A percentile compares a stretch with the other conserved stretches of the same genome.
Conservation (phyloP, 2,113 vertebrate genomes). For the Myiozetetes cayanensis region DNA sequence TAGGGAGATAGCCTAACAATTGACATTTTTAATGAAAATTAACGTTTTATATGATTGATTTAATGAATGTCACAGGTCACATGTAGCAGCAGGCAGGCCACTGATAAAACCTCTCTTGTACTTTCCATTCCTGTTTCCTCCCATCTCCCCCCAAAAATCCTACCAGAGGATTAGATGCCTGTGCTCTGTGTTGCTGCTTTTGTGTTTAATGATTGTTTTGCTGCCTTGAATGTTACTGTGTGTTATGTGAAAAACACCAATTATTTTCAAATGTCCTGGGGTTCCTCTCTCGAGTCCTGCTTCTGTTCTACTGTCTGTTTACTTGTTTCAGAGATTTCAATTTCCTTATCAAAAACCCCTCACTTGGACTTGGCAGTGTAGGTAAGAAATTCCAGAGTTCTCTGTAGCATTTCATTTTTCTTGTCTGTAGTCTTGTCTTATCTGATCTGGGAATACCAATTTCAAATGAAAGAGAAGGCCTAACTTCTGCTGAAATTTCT, state of each 20-base stretch:
- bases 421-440: background rate
- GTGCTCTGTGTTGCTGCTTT: background rate
- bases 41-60: background rate
- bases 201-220: background rate
- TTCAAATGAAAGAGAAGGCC: background rate
- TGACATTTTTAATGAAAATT: background rate
- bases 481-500: background rate
- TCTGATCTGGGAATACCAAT: background rate
- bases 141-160: background rate
- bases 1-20: background rate
- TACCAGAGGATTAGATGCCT: background rate
- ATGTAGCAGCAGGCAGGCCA: background rate
- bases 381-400: background rate
- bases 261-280: background rate
- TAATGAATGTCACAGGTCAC: background rate
- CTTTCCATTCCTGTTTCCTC: background rate
- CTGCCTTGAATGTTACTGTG: background rate
- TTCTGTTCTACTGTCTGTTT: background rate
- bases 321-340: background rate
- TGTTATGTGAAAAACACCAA: background rate
- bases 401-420: background rate
- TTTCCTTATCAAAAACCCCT: background rate
- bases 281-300: background rate
- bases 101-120: background rate
- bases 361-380: background rate